phyloP scores from a whole-genome alignment of 2,888 invertebrate species.

The Rosalia funebris region DNA sequence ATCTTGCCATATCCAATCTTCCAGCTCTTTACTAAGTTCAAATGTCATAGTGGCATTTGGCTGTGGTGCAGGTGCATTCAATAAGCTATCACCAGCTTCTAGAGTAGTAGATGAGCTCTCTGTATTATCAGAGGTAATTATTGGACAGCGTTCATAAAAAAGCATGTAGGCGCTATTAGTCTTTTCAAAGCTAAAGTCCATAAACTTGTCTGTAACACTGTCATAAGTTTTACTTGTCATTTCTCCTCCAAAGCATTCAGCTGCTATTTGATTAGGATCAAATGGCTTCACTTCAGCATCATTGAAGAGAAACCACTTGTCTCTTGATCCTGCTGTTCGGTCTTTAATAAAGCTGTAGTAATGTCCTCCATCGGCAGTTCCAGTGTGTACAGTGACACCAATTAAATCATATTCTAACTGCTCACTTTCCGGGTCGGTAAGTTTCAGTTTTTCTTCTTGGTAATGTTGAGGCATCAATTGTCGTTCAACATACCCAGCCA shows the following conservation, averaged over 20 bases:
- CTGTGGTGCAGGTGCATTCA: slow-evolving; percentile 36
- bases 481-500: slow-evolving; percentile 95
- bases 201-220: slow-evolving; percentile 94
- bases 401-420: slow-evolving; percentile 75
- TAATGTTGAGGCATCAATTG: slow-evolving; percentile 91
- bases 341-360: slow-evolving; percentile 96
- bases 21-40: slow-evolving; percentile 80
- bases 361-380: slow-evolving; percentile 97
- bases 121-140: slow-evolving; percentile 57
- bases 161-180: slow-evolving; percentile 98
- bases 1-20: slow-evolving; percentile 97
- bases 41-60: slow-evolving; percentile 58
- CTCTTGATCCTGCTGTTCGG: slow-evolving; percentile 76
- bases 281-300: slow-evolving; percentile 95
- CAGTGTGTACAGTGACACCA: slow-evolving; percentile 96
- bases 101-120: slow-evolving; percentile 57
- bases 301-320: slow-evolving; percentile 93
- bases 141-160: slow-evolving; percentile 87
- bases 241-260: slow-evolving; percentile 97
- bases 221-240: slow-evolving; percentile 98
- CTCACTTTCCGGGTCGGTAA: slow-evolving; percentile 66
- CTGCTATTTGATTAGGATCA: slow-evolving; percentile 93
- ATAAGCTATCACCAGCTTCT: slow-evolving; percentile 48
- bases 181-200: slow-evolving; percentile 98
- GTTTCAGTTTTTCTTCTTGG: slow-evolving; percentile 75